Conservation (phyloP, 2,797 vertebrate genomes). For the Onychomys arenicola region DNA sequence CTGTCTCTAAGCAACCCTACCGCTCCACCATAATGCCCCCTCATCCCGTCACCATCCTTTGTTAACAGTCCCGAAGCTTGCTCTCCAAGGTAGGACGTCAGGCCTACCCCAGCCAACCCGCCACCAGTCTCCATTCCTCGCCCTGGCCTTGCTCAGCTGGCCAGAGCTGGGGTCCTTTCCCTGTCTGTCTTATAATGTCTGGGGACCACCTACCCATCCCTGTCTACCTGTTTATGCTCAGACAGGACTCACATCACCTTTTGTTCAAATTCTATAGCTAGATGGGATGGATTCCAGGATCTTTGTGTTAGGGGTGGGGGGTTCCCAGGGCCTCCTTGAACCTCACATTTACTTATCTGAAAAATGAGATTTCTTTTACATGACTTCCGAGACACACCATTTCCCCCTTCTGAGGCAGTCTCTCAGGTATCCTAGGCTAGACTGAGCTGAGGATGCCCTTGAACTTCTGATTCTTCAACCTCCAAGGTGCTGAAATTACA, state of each 20-base stretch:
- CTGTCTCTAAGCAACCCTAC: background rate
- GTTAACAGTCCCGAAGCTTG: background rate
- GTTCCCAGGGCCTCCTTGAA: background rate
- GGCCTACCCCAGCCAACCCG: background rate
- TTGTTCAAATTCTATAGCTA: background rate
- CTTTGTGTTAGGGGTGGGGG: background rate
- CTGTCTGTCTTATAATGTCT: background rate
- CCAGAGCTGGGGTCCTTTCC: background rate
- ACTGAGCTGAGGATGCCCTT: background rate
- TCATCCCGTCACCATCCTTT: background rate
- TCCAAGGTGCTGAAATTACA: background rate
- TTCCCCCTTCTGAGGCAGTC: background rate
- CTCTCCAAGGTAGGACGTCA: background rate
- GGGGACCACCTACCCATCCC: fast-evolving
- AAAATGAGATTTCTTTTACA: slow-evolving; percentile 17
- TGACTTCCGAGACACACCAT: background rate
- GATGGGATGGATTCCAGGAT: background rate
- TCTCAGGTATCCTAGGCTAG: background rate
- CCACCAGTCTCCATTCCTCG: background rate
- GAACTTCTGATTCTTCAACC: background rate
- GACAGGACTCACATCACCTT: background rate
- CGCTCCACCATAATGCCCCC: background rate
- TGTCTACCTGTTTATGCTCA: background rate
- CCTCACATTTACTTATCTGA: background rate
- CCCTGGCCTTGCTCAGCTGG: background rate